A percentile compares a stretch with the other conserved stretches of the same genome.
Evolutionary conservation across 1,140 invertebrate genomes (phyloP).

Genomic region (Nephila pilipes): DNA sequence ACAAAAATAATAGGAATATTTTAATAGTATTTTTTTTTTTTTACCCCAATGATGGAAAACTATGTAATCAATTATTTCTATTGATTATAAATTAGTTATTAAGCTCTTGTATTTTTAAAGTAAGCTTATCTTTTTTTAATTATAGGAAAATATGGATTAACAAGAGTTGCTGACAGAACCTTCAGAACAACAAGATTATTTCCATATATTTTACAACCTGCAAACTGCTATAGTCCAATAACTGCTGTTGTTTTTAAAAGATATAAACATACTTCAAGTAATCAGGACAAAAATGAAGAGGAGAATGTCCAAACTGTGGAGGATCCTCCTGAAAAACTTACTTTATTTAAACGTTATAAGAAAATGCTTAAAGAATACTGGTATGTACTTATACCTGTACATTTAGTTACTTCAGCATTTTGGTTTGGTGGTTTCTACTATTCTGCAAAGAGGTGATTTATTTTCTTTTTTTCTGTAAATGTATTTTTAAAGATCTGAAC

Average conservation of each 20-base stretch:
- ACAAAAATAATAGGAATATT: no score
- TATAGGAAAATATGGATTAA: not conserved
- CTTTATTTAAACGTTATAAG: conserved; percentile 92
- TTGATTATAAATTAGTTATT: not conserved
- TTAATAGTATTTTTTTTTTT: no score
- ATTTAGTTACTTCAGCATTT: conserved; percentile 90
- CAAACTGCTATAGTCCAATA: not conserved
- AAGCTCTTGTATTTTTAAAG: not conserved
- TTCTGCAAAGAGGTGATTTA: conserved; percentile 89
- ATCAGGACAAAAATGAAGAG: conserved; percentile 8
- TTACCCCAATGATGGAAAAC: no score
- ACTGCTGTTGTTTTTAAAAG: not conserved
- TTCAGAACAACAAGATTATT: not conserved
- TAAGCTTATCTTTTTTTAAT: not conserved
- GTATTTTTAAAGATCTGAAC: no score
- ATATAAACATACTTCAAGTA: conserved; percentile 2
- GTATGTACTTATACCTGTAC: conserved; percentile 95
- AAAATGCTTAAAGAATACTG: conserved; percentile 96
- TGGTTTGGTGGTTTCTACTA: conserved; percentile 94
- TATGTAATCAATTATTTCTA: no score
- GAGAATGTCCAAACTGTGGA: conserved; percentile 6
- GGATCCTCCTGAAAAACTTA: conserved; percentile 81
- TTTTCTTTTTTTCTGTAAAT: conserved; percentile 80
- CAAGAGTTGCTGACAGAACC: not conserved
- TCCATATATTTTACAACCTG: not conserved